Base-by-base conservation (phyloP, 2,797 vertebrate genomes). In the Falco concolor region DNA sequence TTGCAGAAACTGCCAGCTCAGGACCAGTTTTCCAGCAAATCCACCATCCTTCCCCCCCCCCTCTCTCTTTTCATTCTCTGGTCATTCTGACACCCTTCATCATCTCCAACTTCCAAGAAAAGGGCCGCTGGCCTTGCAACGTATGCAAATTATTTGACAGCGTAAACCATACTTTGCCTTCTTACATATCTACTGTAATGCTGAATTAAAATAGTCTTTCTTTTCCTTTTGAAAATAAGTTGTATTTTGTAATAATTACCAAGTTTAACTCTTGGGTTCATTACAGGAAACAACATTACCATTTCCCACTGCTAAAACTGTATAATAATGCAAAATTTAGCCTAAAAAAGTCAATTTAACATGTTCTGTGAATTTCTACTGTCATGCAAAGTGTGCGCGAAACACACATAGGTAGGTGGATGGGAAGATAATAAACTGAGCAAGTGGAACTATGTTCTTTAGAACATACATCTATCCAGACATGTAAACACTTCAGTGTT, bases 41-140 rank as follows among this genome's bases (percentile, higher is more conserved):
- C 27, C 21, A 25, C 7, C 3, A 4, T 5, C 17, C 13, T 40
- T 40, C 5, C 38, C 38, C 38, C 38, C 38, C 13, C 13, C 38
- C 9, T n/a, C 38, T 40, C 38, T 61, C 42, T 60, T 85, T 21
- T 40, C 13, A 32, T 80, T 57, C 52, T n/a, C 59, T 77, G 21
- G 27, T 63, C 19, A 3, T 38, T 85, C 49, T 54, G 34, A 59
- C 8, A 17, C 21, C 47, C 72, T 50, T 40, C 42, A 57, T 59
- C 22, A 54, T 21, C 36, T 44, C 32, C n/a, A 5, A 21, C n/a
- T 76, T 40, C 19, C 8, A 73, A 42, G 27, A 64, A 75, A 54
- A 4, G 1, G 21, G 21, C 17, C 25, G 0, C 0, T 69, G 25
- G 22, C 10, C 42, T 36, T 59, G 16, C 36, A 40, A 45, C 13